Conservation (phyloP, 2,888 invertebrate species). For the Oegoconia quadripuncta region DNA sequence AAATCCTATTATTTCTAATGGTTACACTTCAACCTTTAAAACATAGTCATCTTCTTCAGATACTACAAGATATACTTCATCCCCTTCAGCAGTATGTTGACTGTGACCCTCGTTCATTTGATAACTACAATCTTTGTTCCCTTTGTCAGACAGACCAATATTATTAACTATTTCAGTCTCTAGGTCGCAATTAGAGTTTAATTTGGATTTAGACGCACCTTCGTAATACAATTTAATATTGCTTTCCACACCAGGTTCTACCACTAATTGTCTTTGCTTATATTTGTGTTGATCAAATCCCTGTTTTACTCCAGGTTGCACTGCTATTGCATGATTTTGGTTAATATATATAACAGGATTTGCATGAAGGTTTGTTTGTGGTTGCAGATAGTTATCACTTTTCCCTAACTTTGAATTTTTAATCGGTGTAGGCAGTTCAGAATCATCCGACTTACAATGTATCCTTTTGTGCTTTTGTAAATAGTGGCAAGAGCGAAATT, state of each 20-base stretch:
- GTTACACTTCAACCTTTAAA: too few species aligned
- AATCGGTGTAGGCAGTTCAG: background rate
- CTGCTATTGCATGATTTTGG: background rate
- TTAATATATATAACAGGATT: background rate
- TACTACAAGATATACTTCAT: constrained; percentile 29
- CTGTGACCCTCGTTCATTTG: background rate
- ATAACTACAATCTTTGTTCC: background rate
- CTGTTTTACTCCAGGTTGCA: too few species aligned
- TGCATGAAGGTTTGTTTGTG: too few species aligned
- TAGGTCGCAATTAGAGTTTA: too few species aligned
- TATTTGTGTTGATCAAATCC: too few species aligned
- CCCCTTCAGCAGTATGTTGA: background rate
- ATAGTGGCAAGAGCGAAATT: constrained; percentile 41
- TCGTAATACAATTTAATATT: too few species aligned
- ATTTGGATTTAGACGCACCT: too few species aligned
- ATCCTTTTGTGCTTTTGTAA: constrained; percentile 44
- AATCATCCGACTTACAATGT: constrained; percentile 22
- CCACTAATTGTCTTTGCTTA: too few species aligned
- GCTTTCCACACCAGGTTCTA: too few species aligned
- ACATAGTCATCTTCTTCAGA: constrained; percentile 27
- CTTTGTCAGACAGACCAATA: too few species aligned
- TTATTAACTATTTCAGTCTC: too few species aligned
- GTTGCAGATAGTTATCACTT: background rate
- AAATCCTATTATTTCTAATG: too few species aligned
- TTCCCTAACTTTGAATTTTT: background rate